These are phyloP conservation scores for Mythimna impura DNA, from an alignment of 2,888 invertebrate genomes.

Conservation along the genomic window DNA sequence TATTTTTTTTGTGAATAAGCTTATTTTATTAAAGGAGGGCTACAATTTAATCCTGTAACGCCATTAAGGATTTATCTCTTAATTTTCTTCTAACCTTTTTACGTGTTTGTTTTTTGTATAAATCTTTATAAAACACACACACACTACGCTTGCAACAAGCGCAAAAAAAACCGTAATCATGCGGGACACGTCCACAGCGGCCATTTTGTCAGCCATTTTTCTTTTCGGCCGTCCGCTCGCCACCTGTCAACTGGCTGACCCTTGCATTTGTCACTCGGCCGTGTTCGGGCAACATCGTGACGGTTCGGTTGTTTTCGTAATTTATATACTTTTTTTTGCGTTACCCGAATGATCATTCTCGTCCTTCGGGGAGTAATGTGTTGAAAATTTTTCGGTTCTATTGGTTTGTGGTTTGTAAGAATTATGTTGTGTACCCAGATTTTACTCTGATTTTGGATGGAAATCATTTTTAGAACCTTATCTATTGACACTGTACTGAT, in stretches of 20 bases:
- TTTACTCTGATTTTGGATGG: background rate
- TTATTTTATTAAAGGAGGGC: constrained; percentile 21
- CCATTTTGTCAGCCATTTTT: constrained; percentile 71
- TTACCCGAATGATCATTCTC: constrained; percentile 46
- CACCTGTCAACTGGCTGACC: constrained; percentile 75
- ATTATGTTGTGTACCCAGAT: constrained; percentile 2
- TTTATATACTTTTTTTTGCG: constrained; percentile 63
- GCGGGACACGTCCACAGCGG: constrained; percentile 55
- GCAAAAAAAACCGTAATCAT: constrained; percentile 54
- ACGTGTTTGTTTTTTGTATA: background rate
- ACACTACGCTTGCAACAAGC: constrained; percentile 17
- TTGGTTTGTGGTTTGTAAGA: constrained; percentile 26
- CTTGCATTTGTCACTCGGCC: constrained; percentile 76
- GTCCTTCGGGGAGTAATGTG: constrained; percentile 47
- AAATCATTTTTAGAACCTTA: background rate
- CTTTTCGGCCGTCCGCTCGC: constrained; percentile 65
- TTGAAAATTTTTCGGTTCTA: constrained; percentile 47
- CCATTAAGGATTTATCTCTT: background rate
- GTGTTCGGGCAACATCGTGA: constrained; percentile 67
- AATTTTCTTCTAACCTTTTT: constrained; percentile 2
- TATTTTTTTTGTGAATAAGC: constrained; percentile 17
- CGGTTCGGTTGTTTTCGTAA: constrained; percentile 61
- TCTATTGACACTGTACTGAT: too few species aligned
- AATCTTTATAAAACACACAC: constrained; percentile 23
- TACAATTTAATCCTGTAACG: constrained; percentile 10